Evolutionary conservation across 2,113 vertebrate genomes (phyloP).

Genomic region (Nothobranchius kuhntae): DNA sequence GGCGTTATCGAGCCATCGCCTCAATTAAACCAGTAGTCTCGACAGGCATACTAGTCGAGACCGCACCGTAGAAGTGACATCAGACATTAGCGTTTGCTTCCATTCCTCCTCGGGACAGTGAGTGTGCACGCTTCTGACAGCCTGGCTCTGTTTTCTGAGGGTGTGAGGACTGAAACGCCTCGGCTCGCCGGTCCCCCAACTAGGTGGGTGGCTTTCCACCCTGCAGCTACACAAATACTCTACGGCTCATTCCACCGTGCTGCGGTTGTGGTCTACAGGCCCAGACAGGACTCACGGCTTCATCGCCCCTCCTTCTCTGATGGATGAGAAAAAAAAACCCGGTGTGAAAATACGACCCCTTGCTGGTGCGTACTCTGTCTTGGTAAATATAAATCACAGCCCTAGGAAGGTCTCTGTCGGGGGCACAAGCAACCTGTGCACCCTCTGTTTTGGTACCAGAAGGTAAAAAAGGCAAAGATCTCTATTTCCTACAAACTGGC

Average conservation of each 20-base stretch:
- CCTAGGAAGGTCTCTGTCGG: conserved; percentile 67
- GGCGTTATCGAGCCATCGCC: conserved; percentile 43
- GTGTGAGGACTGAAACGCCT: conserved; percentile 56
- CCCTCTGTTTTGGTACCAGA: conserved; percentile 53
- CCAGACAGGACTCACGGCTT: conserved; percentile 63
- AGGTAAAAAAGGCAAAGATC: not conserved
- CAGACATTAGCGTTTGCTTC: conserved; percentile 24
- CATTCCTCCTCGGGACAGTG: conserved; percentile 31
- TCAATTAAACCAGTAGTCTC: conserved; percentile 33
- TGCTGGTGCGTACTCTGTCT: conserved; percentile 61
- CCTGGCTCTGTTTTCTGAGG: conserved; percentile 20
- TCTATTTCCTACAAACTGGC: too few relatives aligned
- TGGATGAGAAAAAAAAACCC: conserved; percentile 54
- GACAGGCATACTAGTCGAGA: conserved; percentile 44
- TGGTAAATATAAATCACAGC: conserved; percentile 78
- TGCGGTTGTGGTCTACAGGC: conserved; percentile 58
- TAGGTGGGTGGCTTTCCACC: conserved; percentile 82
- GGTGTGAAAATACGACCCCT: conserved; percentile 59
- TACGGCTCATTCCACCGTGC: conserved; percentile 63
- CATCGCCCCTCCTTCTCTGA: conserved; percentile 31
- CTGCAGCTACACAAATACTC: conserved; percentile 77
- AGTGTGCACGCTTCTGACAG: conserved; percentile 41
- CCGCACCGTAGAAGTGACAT: conserved; percentile 45
- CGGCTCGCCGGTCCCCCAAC: conserved; percentile 57
- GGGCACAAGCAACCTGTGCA: conserved; percentile 53